Percentiles rank a stretch among this genome's conserved stretches.
Conservation (phyloP, 2,113 vertebrate species). For the Bungarus multicinctus region DNA sequence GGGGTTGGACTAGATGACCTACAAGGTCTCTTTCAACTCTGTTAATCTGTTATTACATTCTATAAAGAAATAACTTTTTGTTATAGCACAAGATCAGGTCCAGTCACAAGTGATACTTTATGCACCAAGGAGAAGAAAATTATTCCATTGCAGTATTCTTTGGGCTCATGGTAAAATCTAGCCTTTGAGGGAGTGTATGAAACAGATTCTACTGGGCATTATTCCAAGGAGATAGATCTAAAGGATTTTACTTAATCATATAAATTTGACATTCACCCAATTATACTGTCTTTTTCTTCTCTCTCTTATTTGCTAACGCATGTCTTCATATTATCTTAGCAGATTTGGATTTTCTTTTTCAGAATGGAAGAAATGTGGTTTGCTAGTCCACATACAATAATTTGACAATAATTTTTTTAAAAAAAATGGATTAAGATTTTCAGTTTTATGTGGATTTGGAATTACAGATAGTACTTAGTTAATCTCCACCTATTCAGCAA, state of each 20-base stretch:
- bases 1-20: too few relatives aligned
- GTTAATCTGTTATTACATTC: constrained; percentile 58
- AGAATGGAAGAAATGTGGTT: neutral
- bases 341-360: neutral
- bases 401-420: neutral
- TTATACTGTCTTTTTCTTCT: neutral
- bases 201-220: constrained; percentile 32
- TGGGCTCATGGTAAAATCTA: constrained; percentile 68
- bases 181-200: constrained; percentile 44
- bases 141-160: constrained; percentile 72
- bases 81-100: constrained; percentile 69
- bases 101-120: constrained; percentile 75
- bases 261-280: neutral
- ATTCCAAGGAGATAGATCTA: constrained; percentile 21
- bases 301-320: neutral
- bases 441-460: neutral
- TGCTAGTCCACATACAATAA: neutral
- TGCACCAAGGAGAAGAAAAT: constrained; percentile 70
- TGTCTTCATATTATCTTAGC: neutral
- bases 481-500: neutral
- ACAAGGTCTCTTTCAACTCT: too few relatives aligned
- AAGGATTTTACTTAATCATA: neutral
- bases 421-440: neutral
- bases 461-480: neutral
- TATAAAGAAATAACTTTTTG: constrained; percentile 84